These are phyloP conservation scores for Beaufortia kweichowensis DNA, from an alignment of 2,113 vertebrate species.

Conservation along the genomic window DNA sequence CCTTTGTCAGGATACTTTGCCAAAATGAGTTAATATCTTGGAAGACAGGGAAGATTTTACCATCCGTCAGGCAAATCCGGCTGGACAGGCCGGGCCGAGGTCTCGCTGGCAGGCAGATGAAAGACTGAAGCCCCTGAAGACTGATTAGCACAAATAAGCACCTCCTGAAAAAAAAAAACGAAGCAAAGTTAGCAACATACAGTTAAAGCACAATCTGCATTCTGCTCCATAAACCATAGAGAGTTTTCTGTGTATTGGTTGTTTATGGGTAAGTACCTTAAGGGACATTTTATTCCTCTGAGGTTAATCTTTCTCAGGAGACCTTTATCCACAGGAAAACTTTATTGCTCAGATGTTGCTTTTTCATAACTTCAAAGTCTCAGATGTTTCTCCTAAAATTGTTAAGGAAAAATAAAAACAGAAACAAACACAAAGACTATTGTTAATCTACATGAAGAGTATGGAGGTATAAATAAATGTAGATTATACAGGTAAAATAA, in stretches of 20 bases:
- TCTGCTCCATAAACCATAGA: constrained; percentile 14
- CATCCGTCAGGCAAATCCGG: constrained; percentile 61
- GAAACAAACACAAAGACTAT: too few species aligned
- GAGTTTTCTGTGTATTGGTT: too few species aligned
- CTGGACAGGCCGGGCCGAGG: constrained; percentile 49
- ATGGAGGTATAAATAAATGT: too few species aligned
- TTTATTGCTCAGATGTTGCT: too few species aligned
- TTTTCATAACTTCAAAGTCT: too few species aligned
- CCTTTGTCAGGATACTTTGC: constrained; percentile 50
- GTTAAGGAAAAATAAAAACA: too few species aligned
- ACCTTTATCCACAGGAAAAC: too few species aligned
- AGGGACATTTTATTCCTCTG: too few species aligned
- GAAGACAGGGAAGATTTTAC: constrained; percentile 58
- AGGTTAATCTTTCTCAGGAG: too few species aligned
- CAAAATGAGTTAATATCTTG: constrained; percentile 59
- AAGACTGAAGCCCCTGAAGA: constrained; percentile 50
- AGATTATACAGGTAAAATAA: too few species aligned
- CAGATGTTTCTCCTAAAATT: neutral
- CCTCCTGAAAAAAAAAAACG: constrained; percentile 51
- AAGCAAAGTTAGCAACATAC: constrained; percentile 47
- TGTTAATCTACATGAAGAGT: too few species aligned
- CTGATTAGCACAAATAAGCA: constrained; percentile 61
- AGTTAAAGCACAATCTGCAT: constrained; percentile 32
- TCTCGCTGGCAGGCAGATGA: constrained; percentile 53
- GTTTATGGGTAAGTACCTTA: too few species aligned